Base-by-base conservation (phyloP, 2,888 invertebrate genomes). In the Tubulanus polymorphus region DNA sequence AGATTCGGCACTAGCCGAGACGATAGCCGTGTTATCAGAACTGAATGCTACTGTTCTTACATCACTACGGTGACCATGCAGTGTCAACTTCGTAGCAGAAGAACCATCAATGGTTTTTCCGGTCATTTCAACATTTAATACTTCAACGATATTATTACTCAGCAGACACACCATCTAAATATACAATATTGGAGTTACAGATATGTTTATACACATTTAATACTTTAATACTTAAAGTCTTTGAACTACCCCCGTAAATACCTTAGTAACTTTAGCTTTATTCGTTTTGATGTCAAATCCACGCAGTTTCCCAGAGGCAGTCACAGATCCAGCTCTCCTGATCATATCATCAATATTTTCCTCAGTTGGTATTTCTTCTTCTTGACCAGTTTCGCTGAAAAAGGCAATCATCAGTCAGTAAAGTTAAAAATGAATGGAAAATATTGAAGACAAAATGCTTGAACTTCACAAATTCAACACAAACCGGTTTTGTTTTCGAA, bases 51-150 rank as follows among this genome's bases (percentile, higher is more conserved):
- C 82, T 25, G 90, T 86, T 50, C 93, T 84, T 5, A 95, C 89
- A 72, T 96, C 93, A 47, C 89, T 89, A 55, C 91, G 88, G 80
- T 97, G 97, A 0, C 96, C 96, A 15, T 88, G 86, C 59, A 83
- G 82, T 1, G 83, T 82, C 47, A 93, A 83, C n/a, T 65, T 59
- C 20, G 56, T 57, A 2, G 53, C 53, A 8, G 41, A 41, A 8
- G 18, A 18, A 25, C 46, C 47, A 25, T 62, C 59, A 29, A 57
- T 28, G 48, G 71, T 68, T 47, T 69, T 66, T 25, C 67, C 64
- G 1, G 37, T 56, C 3, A 63, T 37, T 26, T 69, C 53, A 85
- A 72, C 51, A 86, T 74, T 88, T 86, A 54, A 92, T 30, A 59
- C 75, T 63, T 88, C 87, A 6, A 93, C 80, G 1, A 85, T 85